A percentile compares a stretch with the other conserved stretches of the same genome.
phyloP scores from a whole-genome alignment of 1,140 invertebrate species.

The Drosophila kurseongensis region DNA sequence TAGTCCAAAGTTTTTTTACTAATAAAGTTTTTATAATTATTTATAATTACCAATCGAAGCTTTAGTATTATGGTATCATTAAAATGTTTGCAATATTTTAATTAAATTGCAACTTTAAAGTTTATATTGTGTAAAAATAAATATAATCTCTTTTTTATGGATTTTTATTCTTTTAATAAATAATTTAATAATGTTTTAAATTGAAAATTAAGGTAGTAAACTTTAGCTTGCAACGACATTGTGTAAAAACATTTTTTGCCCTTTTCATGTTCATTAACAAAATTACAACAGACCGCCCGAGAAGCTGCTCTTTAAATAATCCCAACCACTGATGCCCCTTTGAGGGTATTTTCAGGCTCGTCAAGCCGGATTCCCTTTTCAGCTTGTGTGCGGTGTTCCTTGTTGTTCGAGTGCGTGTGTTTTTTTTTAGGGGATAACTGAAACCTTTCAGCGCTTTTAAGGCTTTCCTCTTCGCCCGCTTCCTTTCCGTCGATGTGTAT shows the following conservation, averaged over 20 bases:
- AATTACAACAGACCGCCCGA: not conserved
- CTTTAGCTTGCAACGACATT: not conserved
- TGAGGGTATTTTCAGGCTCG: constrained; percentile 40
- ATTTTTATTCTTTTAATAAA: too few species aligned
- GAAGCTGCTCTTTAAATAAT: constrained; percentile 20
- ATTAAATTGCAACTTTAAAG: too few species aligned
- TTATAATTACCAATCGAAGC: too few species aligned
- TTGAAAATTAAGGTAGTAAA: too few species aligned
- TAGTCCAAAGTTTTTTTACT: too few species aligned
- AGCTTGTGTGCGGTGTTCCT: constrained; percentile 8
- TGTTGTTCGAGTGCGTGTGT: constrained; percentile 25
- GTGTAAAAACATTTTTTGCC: not conserved
- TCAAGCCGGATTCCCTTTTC: constrained; percentile 36
- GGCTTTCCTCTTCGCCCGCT: constrained; percentile 34
- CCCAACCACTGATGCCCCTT: constrained; percentile 25
- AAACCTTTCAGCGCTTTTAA: constrained; percentile 71
- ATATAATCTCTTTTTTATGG: too few species aligned
- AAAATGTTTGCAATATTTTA: too few species aligned
- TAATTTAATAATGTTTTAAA: too few species aligned
- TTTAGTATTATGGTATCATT: too few species aligned
- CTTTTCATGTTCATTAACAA: constrained; percentile 20
- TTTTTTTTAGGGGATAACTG: constrained; percentile 50
- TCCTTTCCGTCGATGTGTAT: constrained; percentile 3
- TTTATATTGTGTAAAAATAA: too few species aligned
- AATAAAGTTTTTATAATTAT: too few species aligned